These are phyloP conservation scores for Chaitophorus viminalis DNA, from an alignment of 2,888 invertebrate species.

Conservation along the genomic window DNA sequence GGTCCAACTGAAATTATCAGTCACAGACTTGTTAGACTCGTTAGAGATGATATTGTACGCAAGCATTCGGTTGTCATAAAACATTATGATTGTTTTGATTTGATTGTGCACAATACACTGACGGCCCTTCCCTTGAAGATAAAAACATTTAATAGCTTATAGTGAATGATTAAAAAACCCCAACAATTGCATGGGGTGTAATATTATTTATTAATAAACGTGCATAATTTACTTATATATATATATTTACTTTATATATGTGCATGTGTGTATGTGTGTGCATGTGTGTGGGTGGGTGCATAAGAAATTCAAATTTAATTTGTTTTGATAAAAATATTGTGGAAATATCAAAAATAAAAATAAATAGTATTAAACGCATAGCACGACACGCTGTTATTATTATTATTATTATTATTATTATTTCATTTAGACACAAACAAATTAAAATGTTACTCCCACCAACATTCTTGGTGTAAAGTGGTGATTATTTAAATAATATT, in stretches of 20 bases:
- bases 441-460: background rate
- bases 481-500: slow-evolving; percentile 37
- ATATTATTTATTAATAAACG: no score
- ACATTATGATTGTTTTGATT: slow-evolving; percentile 30
- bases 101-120: background rate
- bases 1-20: background rate
- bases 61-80: slow-evolving; percentile 30
- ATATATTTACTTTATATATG: no score
- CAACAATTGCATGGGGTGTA: no score
- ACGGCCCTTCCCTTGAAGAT: background rate
- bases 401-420: background rate
- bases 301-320: slow-evolving; percentile 48
- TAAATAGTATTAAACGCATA: background rate
- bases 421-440: background rate
- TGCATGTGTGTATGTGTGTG: no score
- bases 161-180: no score
- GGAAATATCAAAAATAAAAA: background rate
- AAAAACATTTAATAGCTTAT: no score
- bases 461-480: background rate
- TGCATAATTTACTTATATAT: no score
- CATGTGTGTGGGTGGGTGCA: background rate
- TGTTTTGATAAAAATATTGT: slow-evolving; percentile 10
- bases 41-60: background rate
- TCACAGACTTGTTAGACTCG: background rate
- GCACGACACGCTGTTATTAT: background rate